Conservation (phyloP, 2,797 vertebrate species). For the Pachyuromys duprasi region DNA sequence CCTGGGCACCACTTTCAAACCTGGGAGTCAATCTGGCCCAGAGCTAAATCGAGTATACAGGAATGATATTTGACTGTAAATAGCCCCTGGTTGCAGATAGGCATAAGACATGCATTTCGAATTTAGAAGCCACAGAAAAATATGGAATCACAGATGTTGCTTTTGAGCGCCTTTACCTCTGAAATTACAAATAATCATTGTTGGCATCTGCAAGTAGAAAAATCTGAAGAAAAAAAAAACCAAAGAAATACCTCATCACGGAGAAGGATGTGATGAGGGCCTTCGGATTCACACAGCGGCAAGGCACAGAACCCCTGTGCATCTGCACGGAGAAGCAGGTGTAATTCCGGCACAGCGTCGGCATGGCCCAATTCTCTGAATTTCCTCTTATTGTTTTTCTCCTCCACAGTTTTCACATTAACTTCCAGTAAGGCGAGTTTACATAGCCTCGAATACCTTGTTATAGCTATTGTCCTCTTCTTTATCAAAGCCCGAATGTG, state of each 20-base stretch:
- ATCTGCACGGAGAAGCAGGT: conserved; percentile 65
- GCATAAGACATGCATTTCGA: conserved; percentile 71
- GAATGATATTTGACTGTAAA: conserved; percentile 71
- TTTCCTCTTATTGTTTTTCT: conserved; percentile 63
- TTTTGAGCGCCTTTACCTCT: conserved; percentile 80
- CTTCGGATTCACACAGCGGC: conserved; percentile 79
- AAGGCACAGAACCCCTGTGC: conserved; percentile 59
- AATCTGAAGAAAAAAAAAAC: conserved; percentile 76
- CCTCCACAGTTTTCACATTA: conserved; percentile 76
- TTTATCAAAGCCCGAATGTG: conserved; percentile 59
- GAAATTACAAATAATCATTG: conserved; percentile 83
- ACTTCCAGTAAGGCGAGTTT: conserved; percentile 69
- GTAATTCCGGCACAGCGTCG: conserved; percentile 60
- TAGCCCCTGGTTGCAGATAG: conserved; percentile 68
- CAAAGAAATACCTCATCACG: conserved; percentile 82
- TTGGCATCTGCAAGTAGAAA: conserved; percentile 79
- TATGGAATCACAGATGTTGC: conserved; percentile 82
- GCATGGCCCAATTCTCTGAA: conserved; percentile 77
- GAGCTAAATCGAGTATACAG: conserved; percentile 67
- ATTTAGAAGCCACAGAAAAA: conserved; percentile 78
- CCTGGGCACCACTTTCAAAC: conserved; percentile 62
- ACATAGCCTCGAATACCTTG: conserved; percentile 74
- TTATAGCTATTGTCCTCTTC: conserved; percentile 70
- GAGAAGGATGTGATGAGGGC: conserved; percentile 77
- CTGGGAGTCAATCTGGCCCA: conserved; percentile 71